Evolutionary conservation across 1,140 invertebrate species (phyloP), one percentile per base, ranked within the genome.

Genomic region (Coenobita brevimanus): DNA sequence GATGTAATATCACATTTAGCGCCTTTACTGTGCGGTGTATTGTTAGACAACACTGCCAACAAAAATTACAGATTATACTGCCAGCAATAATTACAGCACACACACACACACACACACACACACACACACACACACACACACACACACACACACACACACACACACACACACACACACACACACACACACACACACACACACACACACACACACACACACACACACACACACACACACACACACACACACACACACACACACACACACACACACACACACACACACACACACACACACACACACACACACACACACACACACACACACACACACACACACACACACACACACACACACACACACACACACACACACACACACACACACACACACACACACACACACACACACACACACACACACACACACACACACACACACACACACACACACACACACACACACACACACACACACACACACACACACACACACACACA

Each of bases 171-270:
- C n/a, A n/a, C n/a, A 67, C 30, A 67, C 30, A 6, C 30, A 67
- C n/a, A 67, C 30, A 67, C n/a, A 33, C 30, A 67, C 30, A 67
- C n/a, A 67, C n/a, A 67, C 6, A 67, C 30, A 10, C 30, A 67
- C 30, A 67, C n/a, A 24, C n/a, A 67, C n/a, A 67, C n/a, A 24
- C 30, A 67, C n/a, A 6, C 30, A 6, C n/a, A 67, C 4, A 67
- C 30, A 67, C 30, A 67, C 62, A 67, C n/a, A 10, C 62, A 67
- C 62, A 67, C n/a, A 67, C 62, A 67, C 62, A 67, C 30, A n/a
- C n/a, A 67, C n/a, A 67, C n/a, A 24, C 30, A 67, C 30, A 10
- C 30, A n/a, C n/a, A 67, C 6, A 67, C n/a, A 24, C 30, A 67
- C n/a, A 6, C 30, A 6, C n/a, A 67, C 4, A 67, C 30, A 67